A percentile compares a stretch with the other conserved stretches of the same genome.
These are phyloP conservation scores for Asbolus verrucosus DNA, from an alignment of 1,140 invertebrate genomes.

Conservation along the genomic window DNA sequence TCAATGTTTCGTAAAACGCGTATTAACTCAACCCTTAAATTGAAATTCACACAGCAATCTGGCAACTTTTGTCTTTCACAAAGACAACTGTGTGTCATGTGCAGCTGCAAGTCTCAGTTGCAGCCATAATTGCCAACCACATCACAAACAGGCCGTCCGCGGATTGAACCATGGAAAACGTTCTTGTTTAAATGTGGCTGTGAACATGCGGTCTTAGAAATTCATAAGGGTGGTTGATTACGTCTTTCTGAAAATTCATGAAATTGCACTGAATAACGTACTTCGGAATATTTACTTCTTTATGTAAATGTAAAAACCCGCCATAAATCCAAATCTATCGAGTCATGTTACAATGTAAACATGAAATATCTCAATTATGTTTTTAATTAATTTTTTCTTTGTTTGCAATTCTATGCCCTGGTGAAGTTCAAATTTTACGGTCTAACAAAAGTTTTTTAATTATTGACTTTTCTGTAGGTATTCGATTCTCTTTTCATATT, in stretches of 20 bases:
- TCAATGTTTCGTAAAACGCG: too few species aligned
- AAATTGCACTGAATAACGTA: conserved; percentile 23
- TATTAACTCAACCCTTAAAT: too few species aligned
- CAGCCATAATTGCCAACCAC: conserved; percentile 20
- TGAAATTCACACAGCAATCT: too few species aligned
- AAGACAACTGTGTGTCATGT: conserved; percentile 8
- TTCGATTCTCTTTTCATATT: too few species aligned
- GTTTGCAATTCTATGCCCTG: too few species aligned
- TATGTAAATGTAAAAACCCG: not conserved
- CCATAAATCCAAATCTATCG: too few species aligned
- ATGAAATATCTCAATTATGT: not conserved
- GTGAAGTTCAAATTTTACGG: too few species aligned
- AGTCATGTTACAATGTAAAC: too few species aligned
- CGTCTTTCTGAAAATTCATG: conserved; percentile 22
- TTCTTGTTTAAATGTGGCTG: not conserved
- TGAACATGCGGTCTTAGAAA: conserved; percentile 3
- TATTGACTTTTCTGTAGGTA: too few species aligned
- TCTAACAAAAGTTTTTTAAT: too few species aligned
- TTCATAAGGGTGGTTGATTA: conserved; percentile 10
- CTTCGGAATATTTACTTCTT: conserved; percentile 13
- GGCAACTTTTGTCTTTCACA: conserved; percentile 10
- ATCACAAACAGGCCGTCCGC: conserved; percentile 1
- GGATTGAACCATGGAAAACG: conserved; percentile 12
- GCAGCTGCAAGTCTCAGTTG: not conserved
- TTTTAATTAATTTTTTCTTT: too few species aligned